phyloP scores from a whole-genome alignment of 2,113 vertebrate genomes.

The Bubo bubo region DNA sequence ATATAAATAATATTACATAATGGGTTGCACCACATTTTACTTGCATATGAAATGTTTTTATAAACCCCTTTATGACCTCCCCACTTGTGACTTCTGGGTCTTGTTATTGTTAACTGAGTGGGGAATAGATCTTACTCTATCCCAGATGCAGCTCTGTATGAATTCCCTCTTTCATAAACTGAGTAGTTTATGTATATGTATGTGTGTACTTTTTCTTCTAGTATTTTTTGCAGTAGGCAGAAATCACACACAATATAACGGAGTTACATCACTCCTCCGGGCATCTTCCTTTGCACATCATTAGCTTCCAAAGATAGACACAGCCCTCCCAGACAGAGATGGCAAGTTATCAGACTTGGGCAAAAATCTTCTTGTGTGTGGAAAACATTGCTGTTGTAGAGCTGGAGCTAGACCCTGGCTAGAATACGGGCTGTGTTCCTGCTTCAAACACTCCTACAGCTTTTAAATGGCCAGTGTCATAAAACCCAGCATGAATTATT shows the following conservation, averaged over 20 bases:
- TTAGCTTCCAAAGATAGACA: slow-evolving; percentile 14
- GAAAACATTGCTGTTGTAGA: not conserved
- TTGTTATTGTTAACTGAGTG: slow-evolving; percentile 34
- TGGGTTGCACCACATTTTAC: not conserved
- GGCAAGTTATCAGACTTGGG: not conserved
- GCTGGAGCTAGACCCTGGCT: slow-evolving; percentile 13
- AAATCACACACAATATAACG: not conserved
- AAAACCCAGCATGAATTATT: slow-evolving; percentile 66
- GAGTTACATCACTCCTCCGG: not conserved
- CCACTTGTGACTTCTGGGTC: slow-evolving; percentile 25
- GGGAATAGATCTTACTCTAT: slow-evolving; percentile 7
- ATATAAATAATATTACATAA: slow-evolving; percentile 6
- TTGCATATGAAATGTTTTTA: slow-evolving; percentile 37
- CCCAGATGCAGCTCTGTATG: slow-evolving; percentile 34
- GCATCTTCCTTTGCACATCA: slow-evolving; percentile 20
- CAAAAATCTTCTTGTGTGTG: not conserved
- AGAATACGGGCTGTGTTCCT: not conserved
- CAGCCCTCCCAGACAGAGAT: not conserved
- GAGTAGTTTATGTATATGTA: not conserved
- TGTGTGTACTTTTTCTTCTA: not conserved
- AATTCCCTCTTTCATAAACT: slow-evolving; percentile 31
- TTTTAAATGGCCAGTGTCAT: slow-evolving; percentile 54
- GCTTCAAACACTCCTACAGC: slow-evolving; percentile 36
- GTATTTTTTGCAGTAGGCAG: slow-evolving; percentile 18
- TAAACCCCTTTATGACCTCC: slow-evolving; percentile 36